Conservation (phyloP, 2,888 invertebrate species). For the Agriopis leucophaearia region DNA sequence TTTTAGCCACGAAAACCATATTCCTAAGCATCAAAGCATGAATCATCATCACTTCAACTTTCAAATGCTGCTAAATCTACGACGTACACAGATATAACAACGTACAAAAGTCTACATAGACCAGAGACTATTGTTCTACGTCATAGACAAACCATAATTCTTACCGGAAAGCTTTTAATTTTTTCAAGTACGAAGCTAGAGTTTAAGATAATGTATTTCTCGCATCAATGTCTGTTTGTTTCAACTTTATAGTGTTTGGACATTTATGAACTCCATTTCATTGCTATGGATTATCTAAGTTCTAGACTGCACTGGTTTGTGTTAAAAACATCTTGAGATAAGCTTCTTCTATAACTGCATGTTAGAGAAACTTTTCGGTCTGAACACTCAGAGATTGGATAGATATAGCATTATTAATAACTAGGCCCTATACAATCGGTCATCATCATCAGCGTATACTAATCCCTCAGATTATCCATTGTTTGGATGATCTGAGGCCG, state of each 20-base stretch:
- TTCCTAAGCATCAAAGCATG: no score
- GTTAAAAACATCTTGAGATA: neutral
- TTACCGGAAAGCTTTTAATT: slow-evolving; percentile 13
- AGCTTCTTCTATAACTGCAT: no score
- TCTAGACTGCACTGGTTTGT: neutral
- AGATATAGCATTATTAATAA: no score
- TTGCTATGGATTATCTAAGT: slow-evolving; percentile 1
- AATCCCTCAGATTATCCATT: no score
- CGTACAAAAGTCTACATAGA: neutral
- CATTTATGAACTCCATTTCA: slow-evolving; percentile 29
- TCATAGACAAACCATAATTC: slow-evolving; percentile 8
- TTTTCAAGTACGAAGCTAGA: slow-evolving; percentile 1
- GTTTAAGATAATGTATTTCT: slow-evolving; percentile 9
- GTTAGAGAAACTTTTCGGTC: neutral
- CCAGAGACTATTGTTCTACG: neutral
- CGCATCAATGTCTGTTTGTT: slow-evolving; percentile 32
- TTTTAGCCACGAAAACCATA: no score
- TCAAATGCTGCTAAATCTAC: no score
- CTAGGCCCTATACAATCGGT: no score
- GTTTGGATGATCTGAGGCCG: no score
- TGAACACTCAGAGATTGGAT: neutral
- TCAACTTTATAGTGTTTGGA: slow-evolving; percentile 29
- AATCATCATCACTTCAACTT: no score
- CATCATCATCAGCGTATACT: no score
- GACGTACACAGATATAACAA: no score